Conservation (phyloP, 2,113 vertebrate species). For the Colistium nudipinnis region DNA sequence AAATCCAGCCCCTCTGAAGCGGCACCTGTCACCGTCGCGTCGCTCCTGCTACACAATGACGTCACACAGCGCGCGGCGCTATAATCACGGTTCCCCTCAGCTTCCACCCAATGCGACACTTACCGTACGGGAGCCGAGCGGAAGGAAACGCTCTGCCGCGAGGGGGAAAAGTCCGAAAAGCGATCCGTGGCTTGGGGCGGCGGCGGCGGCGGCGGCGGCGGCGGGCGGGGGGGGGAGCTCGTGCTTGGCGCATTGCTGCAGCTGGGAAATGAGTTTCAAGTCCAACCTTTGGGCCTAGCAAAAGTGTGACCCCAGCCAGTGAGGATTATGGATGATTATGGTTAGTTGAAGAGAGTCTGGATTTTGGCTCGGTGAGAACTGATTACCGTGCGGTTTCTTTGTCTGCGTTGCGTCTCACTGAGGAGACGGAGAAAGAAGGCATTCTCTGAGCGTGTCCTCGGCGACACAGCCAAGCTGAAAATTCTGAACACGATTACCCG, state of each 20-base stretch:
- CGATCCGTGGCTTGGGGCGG: constrained; percentile 50
- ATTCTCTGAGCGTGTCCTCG: constrained; percentile 35
- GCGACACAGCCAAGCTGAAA: constrained; percentile 48
- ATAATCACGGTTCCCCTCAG: constrained; percentile 42
- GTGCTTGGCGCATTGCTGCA: constrained; percentile 23
- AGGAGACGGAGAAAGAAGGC: constrained; percentile 50
- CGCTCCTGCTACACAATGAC: constrained; percentile 34
- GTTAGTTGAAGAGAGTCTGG: constrained; percentile 64
- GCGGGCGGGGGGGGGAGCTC: too few relatives aligned
- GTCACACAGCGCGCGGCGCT: constrained; percentile 40
- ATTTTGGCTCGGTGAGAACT: constrained; percentile 61
- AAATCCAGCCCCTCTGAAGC: constrained; percentile 30
- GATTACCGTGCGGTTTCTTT: constrained; percentile 62
- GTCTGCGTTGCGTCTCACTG: constrained; percentile 65
- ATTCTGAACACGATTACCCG: constrained; percentile 50
- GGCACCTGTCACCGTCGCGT: constrained; percentile 19
- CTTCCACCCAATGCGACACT: constrained; percentile 38
- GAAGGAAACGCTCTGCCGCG: constrained; percentile 35
- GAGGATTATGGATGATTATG: constrained; percentile 72
- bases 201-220: too few relatives aligned
- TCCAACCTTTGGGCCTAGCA: constrained; percentile 47
- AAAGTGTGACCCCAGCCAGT: constrained; percentile 56
- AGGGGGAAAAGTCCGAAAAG: constrained; percentile 26
- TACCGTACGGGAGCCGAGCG: constrained; percentile 31
- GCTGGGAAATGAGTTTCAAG: constrained; percentile 31